phyloP scores from a whole-genome alignment of 2,113 vertebrate genomes.

The Leptobrachium leishanense region DNA sequence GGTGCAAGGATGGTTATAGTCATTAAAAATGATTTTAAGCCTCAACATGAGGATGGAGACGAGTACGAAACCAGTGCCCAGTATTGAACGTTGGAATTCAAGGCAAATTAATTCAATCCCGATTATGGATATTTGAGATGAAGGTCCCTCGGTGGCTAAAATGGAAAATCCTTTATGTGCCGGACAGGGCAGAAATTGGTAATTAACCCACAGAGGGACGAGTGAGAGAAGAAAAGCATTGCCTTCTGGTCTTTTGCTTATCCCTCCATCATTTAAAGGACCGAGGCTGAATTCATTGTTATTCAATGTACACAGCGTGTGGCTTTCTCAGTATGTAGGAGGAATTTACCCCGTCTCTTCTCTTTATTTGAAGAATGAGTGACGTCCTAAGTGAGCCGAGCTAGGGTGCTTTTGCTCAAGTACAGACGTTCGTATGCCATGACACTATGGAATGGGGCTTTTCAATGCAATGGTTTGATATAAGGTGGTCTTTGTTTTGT shows the following conservation, averaged over 20 bases:
- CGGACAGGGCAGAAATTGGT: no score
- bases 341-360: not conserved
- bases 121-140: constrained; percentile 4
- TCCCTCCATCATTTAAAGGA: not conserved
- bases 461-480: no score
- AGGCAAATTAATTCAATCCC: constrained; percentile 12
- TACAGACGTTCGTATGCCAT: no score
- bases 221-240: not conserved
- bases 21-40: no score
- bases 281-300: not conserved
- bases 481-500: no score
- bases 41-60: no score
- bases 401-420: no score
- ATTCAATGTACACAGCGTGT: not conserved
- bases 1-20: no score
- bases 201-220: no score
- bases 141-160: not conserved
- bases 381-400: no score
- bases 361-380: not conserved
- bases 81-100: not conserved
- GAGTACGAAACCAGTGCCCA: not conserved
- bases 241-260: not conserved
- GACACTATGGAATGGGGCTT: no score
- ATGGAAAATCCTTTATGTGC: not conserved
- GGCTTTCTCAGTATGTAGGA: not conserved